Conservation (phyloP, 1,140 invertebrate genomes). For the Chionoecetes opilio region DNA sequence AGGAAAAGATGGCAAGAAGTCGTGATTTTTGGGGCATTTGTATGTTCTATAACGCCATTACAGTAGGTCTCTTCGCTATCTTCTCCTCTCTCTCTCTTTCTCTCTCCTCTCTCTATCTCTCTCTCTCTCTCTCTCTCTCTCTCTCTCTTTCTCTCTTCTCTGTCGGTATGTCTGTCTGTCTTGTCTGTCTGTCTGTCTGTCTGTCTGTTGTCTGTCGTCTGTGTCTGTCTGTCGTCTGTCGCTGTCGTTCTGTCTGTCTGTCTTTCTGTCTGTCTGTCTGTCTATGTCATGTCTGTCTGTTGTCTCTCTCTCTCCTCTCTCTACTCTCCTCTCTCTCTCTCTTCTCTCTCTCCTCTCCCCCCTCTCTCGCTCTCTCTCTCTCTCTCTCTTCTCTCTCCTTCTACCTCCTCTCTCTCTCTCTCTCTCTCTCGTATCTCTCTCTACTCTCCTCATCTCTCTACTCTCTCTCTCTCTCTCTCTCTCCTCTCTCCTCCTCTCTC, state of each 20-base stretch:
- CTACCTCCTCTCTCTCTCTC: not conserved
- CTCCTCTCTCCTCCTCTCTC: not conserved
- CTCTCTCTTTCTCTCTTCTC: not conserved
- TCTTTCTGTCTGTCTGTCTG: not conserved
- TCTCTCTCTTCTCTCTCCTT: not conserved
- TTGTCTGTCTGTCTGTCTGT: not conserved
- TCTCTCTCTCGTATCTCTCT: too few species aligned
- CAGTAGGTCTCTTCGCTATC: not conserved
- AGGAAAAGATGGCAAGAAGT: too few species aligned
- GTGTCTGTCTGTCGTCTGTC: not conserved
- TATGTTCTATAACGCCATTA: too few species aligned
- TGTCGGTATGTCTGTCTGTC: too few species aligned
- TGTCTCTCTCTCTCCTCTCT: not conserved
- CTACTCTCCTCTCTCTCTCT: not conserved
- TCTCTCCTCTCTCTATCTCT: not conserved
- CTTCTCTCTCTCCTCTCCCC: not conserved
- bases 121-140: not conserved
- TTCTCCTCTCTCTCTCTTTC: not conserved
- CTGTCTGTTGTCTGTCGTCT: not conserved
- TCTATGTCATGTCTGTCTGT: not conserved
- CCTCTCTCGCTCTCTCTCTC: not conserved
- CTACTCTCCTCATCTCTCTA: too few species aligned
- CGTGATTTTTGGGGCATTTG: too few species aligned
- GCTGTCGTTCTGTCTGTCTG: not conserved
- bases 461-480: not conserved